These are phyloP conservation scores for Orestias chungarensis DNA, from an alignment of 2,797 vertebrate genomes.

Conservation along the genomic window DNA sequence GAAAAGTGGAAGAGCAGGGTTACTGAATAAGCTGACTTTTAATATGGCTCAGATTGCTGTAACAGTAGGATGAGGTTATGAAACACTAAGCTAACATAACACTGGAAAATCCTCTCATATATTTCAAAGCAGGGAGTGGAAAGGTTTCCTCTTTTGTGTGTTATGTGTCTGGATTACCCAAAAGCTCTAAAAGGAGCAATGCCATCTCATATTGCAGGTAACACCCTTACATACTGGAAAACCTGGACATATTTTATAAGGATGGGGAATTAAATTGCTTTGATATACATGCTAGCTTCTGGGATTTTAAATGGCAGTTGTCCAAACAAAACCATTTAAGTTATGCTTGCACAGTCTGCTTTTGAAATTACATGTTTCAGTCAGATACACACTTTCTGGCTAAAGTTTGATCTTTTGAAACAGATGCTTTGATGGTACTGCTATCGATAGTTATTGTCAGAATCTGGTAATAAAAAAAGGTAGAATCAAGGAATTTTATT, in stretches of 20 bases:
- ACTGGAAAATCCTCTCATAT: constrained; percentile 35
- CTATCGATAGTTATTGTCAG: background rate
- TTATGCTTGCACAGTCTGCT: background rate
- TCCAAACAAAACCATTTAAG: background rate
- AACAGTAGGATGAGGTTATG: constrained; percentile 22
- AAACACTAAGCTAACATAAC: constrained; percentile 32
- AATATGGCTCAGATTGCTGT: constrained; percentile 39
- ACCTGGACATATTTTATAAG: background rate
- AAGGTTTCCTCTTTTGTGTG: constrained; percentile 16
- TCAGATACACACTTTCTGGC: background rate
- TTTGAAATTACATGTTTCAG: background rate
- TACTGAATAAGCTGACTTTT: constrained; percentile 26
- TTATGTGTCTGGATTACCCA: constrained; percentile 7
- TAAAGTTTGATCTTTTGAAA: background rate
- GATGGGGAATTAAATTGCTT: background rate
- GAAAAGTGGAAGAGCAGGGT: constrained; percentile 31
- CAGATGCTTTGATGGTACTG: background rate
- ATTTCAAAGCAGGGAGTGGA: constrained; percentile 9
- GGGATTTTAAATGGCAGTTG: background rate
- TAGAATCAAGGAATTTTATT: too few relatives aligned
- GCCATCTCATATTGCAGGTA: constrained; percentile 14
- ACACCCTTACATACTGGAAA: background rate
- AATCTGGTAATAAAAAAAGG: too few relatives aligned
- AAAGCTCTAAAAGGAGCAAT: background rate
- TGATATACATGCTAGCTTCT: background rate